Base-by-base conservation (phyloP, 2,888 invertebrate species). In the Hypomecis punctinalis region DNA sequence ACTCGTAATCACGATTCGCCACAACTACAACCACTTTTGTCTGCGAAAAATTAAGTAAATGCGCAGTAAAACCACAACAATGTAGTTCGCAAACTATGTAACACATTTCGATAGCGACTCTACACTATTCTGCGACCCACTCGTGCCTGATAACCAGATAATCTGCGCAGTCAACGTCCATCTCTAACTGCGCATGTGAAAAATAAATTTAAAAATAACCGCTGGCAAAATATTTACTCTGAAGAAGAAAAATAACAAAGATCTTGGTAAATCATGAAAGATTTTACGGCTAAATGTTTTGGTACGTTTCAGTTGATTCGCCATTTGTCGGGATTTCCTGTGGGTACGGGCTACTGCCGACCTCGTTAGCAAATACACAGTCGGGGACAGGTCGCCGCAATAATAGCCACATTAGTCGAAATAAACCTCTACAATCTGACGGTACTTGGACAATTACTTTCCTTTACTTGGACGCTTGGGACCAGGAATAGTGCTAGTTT, bases 121-220 rank as follows among this genome's bases (percentile, higher is more conserved):
- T 9, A 33, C 35, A 13, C 10, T 52, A 63, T 35, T 58, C 53
- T 62, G 40, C 6, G 13, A 35, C 37, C 6, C 9, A 53, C 59
- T 63, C 55, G 63, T 55, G 54, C 37, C 45, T 39, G 63, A 63
- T 58, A 58, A 58, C 53, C 35, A 33, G 45, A 45, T 59, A 46
- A 62, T 60, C n/a, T 64, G 64, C 60, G 49, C 40, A 45, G 56
- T 56, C 35, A 52, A 56, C 37, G 33, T 49, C 39, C 13, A 43
- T 59, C 49, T 51, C 6, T 55, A 60, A 64, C 55, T 60, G 64
- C 64, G 64, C 60, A 64, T 64, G 40, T 45, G 39, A 54, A 58
- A 55, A 58, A 23, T 48, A 47, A 53, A 42, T 48, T 37, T 54
- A 59, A 59, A 64, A 59, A 64, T 55, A 64, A 59, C 23, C 10